phyloP scores from a whole-genome alignment of 2,888 invertebrate species.

The Stratiomys singularior region DNA sequence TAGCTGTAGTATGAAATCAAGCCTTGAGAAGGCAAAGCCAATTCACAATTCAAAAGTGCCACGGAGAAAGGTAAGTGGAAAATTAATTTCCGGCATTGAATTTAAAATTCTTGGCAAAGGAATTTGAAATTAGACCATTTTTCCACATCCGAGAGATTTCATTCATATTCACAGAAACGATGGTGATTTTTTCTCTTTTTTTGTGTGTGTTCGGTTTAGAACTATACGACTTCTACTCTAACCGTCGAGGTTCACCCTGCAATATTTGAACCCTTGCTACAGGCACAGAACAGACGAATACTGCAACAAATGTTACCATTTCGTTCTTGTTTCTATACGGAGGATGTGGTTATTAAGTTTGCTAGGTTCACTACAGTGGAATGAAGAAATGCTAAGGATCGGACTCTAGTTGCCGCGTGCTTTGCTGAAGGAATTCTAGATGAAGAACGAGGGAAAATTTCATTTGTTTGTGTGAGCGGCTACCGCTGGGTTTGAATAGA shows the following conservation, averaged over 20 bases:
- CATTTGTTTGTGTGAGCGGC: not conserved
- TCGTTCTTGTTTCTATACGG: not conserved
- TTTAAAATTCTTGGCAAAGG: conserved; percentile 50
- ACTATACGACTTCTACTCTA: not conserved
- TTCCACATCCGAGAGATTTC: conserved; percentile 35
- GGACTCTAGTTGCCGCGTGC: not conserved
- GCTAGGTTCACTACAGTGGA: not conserved
- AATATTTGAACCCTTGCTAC: not conserved
- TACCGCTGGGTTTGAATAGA: no score
- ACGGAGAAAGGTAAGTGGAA: conserved; percentile 45
- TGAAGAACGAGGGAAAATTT: not conserved
- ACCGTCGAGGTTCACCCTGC: no score
- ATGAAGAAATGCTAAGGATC: conserved; percentile 26
- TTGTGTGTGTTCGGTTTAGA: conserved; percentile 20
- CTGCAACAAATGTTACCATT: conserved; percentile 1
- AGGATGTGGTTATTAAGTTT: not conserved
- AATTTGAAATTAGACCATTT: conserved; percentile 50
- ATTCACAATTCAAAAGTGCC: conserved; percentile 4
- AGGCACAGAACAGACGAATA: not conserved
- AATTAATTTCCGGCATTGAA: conserved; percentile 53
- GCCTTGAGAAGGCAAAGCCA: not conserved
- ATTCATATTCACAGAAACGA: conserved; percentile 30
- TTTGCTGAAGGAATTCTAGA: not conserved
- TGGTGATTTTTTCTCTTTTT: not conserved
- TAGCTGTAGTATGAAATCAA: no score